phyloP scores from a whole-genome alignment of 1,140 invertebrate species.

The Pachyrhynchus sulphureomaculatus region DNA sequence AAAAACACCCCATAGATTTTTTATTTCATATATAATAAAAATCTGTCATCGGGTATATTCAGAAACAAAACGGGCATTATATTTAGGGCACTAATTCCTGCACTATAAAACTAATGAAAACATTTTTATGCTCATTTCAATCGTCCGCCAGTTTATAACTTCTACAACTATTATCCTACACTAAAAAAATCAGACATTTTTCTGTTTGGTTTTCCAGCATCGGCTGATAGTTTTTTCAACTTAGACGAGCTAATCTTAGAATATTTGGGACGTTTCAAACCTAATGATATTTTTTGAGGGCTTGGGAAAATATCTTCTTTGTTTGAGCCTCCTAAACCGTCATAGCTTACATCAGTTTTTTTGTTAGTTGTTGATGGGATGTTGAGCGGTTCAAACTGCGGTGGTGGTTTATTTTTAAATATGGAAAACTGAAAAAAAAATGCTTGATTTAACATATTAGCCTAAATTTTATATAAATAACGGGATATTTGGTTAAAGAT shows the following conservation, averaged over 20 bases:
- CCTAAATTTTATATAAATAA: too few species aligned
- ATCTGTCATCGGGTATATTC: too few species aligned
- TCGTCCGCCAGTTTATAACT: too few species aligned
- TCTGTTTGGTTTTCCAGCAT: constrained; percentile 8
- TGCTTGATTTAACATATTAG: too few species aligned
- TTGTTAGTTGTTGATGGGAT: neutral
- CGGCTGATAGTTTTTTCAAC: constrained; percentile 22
- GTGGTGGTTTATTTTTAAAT: constrained; percentile 28
- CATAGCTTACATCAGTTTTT: constrained; percentile 26
- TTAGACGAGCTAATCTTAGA: constrained; percentile 6
- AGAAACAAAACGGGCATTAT: too few species aligned
- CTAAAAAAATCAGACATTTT: neutral
- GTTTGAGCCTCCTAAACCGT: constrained; percentile 41
- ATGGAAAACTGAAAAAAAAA: constrained; percentile 34
- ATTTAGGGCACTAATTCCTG: too few species aligned
- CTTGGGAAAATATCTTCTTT: constrained; percentile 40
- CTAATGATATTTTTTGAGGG: neutral
- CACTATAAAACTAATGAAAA: too few species aligned
- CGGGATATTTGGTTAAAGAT: too few species aligned
- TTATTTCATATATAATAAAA: too few species aligned
- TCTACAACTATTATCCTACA: too few species aligned
- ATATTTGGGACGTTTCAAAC: constrained; percentile 24
- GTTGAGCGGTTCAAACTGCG: neutral
- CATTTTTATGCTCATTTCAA: too few species aligned
- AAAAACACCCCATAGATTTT: too few species aligned